Base-by-base conservation (phyloP, 2,888 invertebrate species). In the Dromius quadrimaculatus region DNA sequence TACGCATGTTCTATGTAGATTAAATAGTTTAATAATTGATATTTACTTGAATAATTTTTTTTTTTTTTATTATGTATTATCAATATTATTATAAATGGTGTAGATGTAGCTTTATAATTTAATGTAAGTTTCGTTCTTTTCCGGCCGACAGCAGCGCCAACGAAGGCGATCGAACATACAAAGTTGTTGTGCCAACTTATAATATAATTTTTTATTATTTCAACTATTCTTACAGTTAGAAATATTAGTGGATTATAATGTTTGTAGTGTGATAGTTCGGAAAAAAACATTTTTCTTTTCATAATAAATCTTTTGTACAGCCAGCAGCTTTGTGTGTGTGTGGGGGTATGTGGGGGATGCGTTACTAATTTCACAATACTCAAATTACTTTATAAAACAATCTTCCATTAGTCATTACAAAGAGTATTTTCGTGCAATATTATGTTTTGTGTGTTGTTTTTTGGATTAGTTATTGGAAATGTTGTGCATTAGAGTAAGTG, bases 321-420 rank as follows among this genome's bases (percentile, higher is more conserved):
- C 20, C 19, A 47, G 47, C 50, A 47, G 32, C 9, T 73, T 75
- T 74, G 74, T 75, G 72, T 36, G 71, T 68, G 73, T 59, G 71
- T 59, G 59, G 47, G 64, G 45, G 61, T 70, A 73, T 71, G 74
- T 73, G 77, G 76, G 78, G 78, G n/a, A 76, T 75, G 76, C 74
- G 76, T 76, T 74, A 76, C 78, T 78, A 77, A 77, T 79, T 78
- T 79, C 79, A 78, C 78, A 78, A 79, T 75, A 76, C 71, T 74
- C 71, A 73, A 72, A 74, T 72, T 73, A 73, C 74, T 71, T 74
- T 74, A 74, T 71, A 72, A 71, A 72, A 69, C 66, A 72, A 74
- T 72, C 64, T 74, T 72, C 71, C 72, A 72, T 71, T 74, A 71
- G 34, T 73, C 71, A 71, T 72, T 71, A 72, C 69, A 64, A 68